phyloP scores from a whole-genome alignment of 2,113 vertebrate genomes.

The Cyprinodon tularosa region DNA sequence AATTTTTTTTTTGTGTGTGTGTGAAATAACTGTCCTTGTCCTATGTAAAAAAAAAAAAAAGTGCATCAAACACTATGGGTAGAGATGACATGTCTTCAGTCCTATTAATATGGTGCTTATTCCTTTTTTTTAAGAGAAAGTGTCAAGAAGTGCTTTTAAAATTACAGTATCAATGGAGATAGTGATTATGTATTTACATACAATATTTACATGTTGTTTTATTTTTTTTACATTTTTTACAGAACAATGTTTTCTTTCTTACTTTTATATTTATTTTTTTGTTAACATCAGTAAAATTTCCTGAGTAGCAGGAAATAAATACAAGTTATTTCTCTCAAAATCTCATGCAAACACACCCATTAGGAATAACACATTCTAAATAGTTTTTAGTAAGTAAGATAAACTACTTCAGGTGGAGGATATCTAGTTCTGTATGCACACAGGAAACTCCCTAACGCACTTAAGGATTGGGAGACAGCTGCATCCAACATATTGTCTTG shows the following conservation, averaged over 20 bases:
- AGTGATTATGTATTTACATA: not conserved
- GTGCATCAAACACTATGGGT: too few relatives aligned
- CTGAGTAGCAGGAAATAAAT: constrained; percentile 9
- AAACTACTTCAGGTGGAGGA: not conserved
- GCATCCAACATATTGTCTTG: not conserved
- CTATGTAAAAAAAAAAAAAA: too few relatives aligned
- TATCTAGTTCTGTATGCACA: constrained; percentile 10
- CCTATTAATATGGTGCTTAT: too few relatives aligned
- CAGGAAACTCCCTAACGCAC: constrained; percentile 27
- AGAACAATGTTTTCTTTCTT: constrained; percentile 1
- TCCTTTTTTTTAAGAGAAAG: not conserved
- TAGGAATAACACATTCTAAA: constrained; percentile 1
- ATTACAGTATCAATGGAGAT: not conserved
- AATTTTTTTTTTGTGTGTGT: too few relatives aligned
- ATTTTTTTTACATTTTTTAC: not conserved
- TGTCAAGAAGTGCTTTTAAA: not conserved
- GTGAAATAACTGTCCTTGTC: too few relatives aligned
- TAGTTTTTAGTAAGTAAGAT: too few relatives aligned
- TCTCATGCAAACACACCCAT: not conserved
- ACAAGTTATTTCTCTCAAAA: constrained; percentile 5
- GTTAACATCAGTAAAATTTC: not conserved
- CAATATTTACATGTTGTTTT: not conserved
- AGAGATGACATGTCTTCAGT: too few relatives aligned
- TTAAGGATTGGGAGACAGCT: not conserved
- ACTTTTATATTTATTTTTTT: constrained; percentile 1